Conservation (phyloP, 2,797 vertebrate species). For the Darevskia mixta region DNA sequence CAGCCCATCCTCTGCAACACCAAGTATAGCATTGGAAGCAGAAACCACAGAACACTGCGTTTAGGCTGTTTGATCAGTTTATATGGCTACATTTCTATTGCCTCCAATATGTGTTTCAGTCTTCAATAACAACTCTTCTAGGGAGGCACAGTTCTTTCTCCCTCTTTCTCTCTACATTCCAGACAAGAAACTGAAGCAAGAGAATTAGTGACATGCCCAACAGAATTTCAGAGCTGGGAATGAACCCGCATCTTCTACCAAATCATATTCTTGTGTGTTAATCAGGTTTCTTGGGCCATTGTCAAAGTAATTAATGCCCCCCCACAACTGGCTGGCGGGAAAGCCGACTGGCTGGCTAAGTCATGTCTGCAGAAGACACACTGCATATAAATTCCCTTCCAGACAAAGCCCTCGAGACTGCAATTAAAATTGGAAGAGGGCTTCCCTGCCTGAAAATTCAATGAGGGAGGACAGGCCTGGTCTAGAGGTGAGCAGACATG, state of each 20-base stretch:
- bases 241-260: not conserved
- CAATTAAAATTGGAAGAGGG: not conserved
- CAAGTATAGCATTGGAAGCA: not conserved
- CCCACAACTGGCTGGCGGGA: not conserved
- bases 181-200: not conserved
- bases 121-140: not conserved
- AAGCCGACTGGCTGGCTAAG: conserved; percentile 14
- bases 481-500: conserved; percentile 31
- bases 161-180: too few species aligned
- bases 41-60: not conserved
- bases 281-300: not conserved
- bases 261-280: not conserved
- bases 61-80: not conserved
- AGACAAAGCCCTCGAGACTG: conserved; percentile 18
- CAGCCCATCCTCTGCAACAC: not conserved
- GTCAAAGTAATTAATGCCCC: not conserved
- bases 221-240: not conserved
- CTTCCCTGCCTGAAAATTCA: conserved; percentile 12
- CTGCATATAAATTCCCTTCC: conserved; percentile 21
- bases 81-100: not conserved
- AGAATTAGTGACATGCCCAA: not conserved
- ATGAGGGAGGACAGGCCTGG: not conserved
- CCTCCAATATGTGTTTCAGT: too few species aligned
- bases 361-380: conserved; percentile 25
- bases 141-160: not conserved